phyloP scores from a whole-genome alignment of 1,140 invertebrate genomes.

The Drosophila elegans region DNA sequence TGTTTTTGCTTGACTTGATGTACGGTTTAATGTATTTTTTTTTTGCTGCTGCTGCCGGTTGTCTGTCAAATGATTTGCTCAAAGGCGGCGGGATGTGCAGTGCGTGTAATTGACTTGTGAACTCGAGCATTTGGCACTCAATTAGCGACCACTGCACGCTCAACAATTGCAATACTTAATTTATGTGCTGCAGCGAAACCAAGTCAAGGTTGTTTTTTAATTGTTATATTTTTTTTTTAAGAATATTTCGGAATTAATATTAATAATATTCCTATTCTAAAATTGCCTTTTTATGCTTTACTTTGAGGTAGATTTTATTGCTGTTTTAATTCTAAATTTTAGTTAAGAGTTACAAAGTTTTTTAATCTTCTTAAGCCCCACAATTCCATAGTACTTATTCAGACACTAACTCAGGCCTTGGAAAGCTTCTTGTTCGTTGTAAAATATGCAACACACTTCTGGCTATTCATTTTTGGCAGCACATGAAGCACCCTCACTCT shows the following conservation, averaged over 20 bases:
- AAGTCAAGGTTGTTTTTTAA: not conserved
- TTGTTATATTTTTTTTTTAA: too few relatives aligned
- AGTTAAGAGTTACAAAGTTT: too few relatives aligned
- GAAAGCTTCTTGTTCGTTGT: slow-evolving; percentile 4
- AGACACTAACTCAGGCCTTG: not conserved
- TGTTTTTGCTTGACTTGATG: slow-evolving; percentile 19
- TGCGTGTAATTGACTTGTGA: slow-evolving; percentile 63
- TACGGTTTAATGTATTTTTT: slow-evolving; percentile 25
- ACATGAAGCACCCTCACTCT: slow-evolving; percentile 16
- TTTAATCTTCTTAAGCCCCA: not conserved
- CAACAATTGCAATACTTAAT: slow-evolving; percentile 40
- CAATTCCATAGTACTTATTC: slow-evolving; percentile 5
- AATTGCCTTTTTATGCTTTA: too few relatives aligned
- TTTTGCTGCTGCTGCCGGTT: slow-evolving; percentile 34
- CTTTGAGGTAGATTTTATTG: too few relatives aligned
- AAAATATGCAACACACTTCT: slow-evolving; percentile 65
- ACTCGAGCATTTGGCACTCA: slow-evolving; percentile 59
- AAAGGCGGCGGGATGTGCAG: slow-evolving; percentile 37
- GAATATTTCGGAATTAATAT: too few relatives aligned
- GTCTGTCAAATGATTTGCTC: slow-evolving; percentile 64
- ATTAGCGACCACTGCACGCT: slow-evolving; percentile 29
- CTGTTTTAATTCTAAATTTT: not conserved
- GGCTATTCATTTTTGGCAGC: slow-evolving; percentile 63
- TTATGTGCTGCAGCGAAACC: slow-evolving; percentile 5
- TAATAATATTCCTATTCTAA: too few relatives aligned